Conservation (phyloP, 2,888 invertebrate species). For the Heliconius aoede region DNA sequence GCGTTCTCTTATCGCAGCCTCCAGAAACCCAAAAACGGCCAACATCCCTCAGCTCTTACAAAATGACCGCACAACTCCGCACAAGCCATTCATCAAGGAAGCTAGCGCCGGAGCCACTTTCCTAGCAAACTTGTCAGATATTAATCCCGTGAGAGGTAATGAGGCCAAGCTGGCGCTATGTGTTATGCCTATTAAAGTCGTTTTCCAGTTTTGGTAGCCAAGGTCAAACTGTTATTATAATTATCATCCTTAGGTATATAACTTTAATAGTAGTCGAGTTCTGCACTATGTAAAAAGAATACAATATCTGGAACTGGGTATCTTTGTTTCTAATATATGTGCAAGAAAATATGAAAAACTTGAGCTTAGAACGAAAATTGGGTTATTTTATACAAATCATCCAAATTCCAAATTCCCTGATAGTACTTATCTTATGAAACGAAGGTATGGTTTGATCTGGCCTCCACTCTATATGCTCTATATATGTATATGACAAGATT, state of each 20-base stretch:
- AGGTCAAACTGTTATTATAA: slow-evolving; percentile 76
- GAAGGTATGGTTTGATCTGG: too few relatives aligned
- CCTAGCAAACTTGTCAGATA: slow-evolving; percentile 87
- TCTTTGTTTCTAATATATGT: too few relatives aligned
- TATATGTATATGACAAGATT: slow-evolving; percentile 20
- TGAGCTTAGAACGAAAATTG: too few relatives aligned
- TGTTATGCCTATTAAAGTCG: slow-evolving; percentile 86
- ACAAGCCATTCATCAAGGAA: slow-evolving; percentile 64
- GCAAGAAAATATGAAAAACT: too few relatives aligned
- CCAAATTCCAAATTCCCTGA: too few relatives aligned
- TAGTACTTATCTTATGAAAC: too few relatives aligned
- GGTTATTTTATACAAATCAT: too few relatives aligned
- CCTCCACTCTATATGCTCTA: neutral
- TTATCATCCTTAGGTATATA: slow-evolving; percentile 31
- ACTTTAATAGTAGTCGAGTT: too few relatives aligned
- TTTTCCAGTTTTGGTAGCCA: slow-evolving; percentile 85
- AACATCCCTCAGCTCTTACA: slow-evolving; percentile 73
- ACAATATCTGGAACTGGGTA: too few relatives aligned
- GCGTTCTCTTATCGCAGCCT: slow-evolving; percentile 56
- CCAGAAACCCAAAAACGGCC: slow-evolving; percentile 71
- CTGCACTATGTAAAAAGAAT: too few relatives aligned
- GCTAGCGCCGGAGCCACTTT: slow-evolving; percentile 76
- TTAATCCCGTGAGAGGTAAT: slow-evolving; percentile 83
- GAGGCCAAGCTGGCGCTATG: slow-evolving; percentile 86
- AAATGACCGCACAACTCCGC: slow-evolving; percentile 72